These are phyloP conservation scores for Phocoena sinus DNA, from an alignment of 2,113 vertebrate genomes.

Conservation along the genomic window DNA sequence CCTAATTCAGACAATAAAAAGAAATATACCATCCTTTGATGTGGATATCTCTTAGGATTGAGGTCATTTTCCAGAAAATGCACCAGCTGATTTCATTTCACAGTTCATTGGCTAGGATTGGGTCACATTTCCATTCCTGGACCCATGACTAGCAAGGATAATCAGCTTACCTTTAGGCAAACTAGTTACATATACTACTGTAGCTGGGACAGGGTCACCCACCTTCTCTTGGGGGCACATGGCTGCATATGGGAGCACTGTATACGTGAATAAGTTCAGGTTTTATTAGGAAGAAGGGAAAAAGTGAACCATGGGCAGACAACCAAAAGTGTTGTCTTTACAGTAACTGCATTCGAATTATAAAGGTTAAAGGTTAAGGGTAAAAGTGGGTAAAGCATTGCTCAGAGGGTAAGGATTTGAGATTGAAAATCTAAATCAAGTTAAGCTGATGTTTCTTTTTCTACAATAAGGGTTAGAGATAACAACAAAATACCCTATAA, in stretches of 20 bases:
- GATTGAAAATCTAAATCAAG: background rate
- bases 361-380: background rate
- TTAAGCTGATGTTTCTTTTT: background rate
- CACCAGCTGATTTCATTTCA: background rate
- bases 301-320: background rate
- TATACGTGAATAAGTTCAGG: background rate
- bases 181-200: fast-evolving
- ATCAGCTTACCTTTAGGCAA: background rate
- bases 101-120: background rate
- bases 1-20: background rate
- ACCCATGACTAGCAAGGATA: background rate
- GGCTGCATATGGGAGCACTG: background rate
- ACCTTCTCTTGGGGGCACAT: background rate
- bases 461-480: background rate
- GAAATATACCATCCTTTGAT: background rate
- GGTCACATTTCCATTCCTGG: background rate
- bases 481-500: background rate
- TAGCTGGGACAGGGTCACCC: background rate
- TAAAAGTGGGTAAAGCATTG: background rate
- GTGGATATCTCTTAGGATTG: background rate
- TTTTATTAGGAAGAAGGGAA: background rate
- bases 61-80: background rate
- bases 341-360: background rate
- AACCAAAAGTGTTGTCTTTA: background rate
- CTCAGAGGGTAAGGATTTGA: background rate